phyloP scores from a whole-genome alignment of 2,797 vertebrate species.

The Sparus aurata region DNA sequence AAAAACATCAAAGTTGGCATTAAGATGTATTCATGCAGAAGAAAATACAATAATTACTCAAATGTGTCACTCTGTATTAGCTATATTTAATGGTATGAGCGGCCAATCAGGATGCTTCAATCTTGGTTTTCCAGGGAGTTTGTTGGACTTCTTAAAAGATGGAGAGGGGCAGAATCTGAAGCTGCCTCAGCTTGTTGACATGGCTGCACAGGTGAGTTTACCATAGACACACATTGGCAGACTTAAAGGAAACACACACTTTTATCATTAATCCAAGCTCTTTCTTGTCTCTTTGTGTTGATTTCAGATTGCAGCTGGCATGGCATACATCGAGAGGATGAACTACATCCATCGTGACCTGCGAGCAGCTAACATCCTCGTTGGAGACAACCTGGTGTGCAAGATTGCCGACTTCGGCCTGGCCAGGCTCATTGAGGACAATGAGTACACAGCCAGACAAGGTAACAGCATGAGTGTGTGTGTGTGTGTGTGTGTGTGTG shows the following conservation, averaged over 20 bases:
- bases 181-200: conserved; percentile 96
- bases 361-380: conserved; percentile 97
- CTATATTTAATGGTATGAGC: neutral
- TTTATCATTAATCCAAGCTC: neutral
- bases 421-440: conserved; percentile 95
- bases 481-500: conserved; percentile 5
- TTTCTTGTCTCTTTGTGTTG: conserved; percentile 13
- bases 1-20: neutral
- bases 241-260: neutral
- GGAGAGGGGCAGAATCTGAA: conserved; percentile 90
- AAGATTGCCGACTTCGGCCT: conserved; percentile 98
- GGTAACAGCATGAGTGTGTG: conserved; percentile 80
- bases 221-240: neutral
- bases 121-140: conserved; percentile 87
- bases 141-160: conserved; percentile 96
- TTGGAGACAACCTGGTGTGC: conserved; percentile 94
- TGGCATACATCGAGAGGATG: conserved; percentile 98
- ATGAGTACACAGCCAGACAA: conserved; percentile 97
- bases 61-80: neutral
- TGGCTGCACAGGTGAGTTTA: conserved; percentile 92
- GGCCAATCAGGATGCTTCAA: conserved; percentile 3
- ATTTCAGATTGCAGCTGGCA: conserved; percentile 91
- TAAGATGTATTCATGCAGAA: neutral
- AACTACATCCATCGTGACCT: conserved; percentile 98
- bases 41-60: neutral